Evolutionary conservation across 2,797 vertebrate genomes (phyloP), one percentile per base, ranked within the genome.

Genomic region (Crypturellus tataupa): DNA sequence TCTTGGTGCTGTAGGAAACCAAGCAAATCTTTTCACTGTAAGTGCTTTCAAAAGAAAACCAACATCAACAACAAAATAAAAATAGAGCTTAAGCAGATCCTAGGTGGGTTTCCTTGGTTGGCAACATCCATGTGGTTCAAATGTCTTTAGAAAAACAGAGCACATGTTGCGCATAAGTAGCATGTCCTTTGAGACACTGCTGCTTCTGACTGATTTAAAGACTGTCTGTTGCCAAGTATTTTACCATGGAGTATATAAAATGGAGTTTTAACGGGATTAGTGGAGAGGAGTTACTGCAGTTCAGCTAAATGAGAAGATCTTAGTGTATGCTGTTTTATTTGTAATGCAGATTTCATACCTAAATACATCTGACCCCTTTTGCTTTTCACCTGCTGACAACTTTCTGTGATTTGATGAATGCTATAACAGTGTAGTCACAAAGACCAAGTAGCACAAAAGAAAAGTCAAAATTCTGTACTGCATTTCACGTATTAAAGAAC

Each of bases 151-250:
- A 73, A 71, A 82, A 73, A 37, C 12, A 72, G 64, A 85, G 16
- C 7, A 60, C 4, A 15, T 0, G 0, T 46, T 58, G 37, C 73
- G 56, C 1, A 0, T 37, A 42, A 59, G 24, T 59, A 65, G 35
- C n/a, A 10, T 6, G 12, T 58, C 42, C 33, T 86, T 90, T 73
- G 69, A 58, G 42, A 33, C 29, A 13, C 12, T 63, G 65, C 55
- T 71, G 67, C 58, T 87, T 83, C 39, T 24, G 16, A 1, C 7
- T 47, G 44, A 56, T 46, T 42, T 88, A 68, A 17, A 81, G 58
- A 25, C 58, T 59, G 10, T 49, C 72, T 67, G 25, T 68, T 29
- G n/a, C 70, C 65, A 84, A 37, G 17, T 56, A 59, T 64, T 89
- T 89, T 8, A 2, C 25, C 19, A 46, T 29, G 21, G n/a, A 70